Evolutionary conservation across 1,140 invertebrate species (phyloP), one percentile per base, ranked within the genome.

Genomic region (Zaprionus africanus): DNA sequence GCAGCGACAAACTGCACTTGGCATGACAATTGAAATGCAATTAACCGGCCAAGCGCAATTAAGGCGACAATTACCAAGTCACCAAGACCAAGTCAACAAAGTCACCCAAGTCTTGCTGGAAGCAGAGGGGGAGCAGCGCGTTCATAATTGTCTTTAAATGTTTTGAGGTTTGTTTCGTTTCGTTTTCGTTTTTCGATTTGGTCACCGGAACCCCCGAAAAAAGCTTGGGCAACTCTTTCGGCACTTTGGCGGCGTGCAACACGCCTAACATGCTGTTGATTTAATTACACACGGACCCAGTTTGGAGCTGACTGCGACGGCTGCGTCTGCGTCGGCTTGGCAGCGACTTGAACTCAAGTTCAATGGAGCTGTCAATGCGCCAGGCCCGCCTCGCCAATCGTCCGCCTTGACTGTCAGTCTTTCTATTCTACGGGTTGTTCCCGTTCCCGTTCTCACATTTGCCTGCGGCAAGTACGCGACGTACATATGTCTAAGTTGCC

Each of bases 21-120:
- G 78, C 83, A 87, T 88, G 84, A 87, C 83, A 87, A 87, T 88
- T 87, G 83, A 87, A 87, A 81, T 84, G 84, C 83, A 87, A 87
- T 87, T 87, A 87, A 88, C 78, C 84, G 83, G 83, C 66, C 81
- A 84, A 88, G 81, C 70, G 81, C 83, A 88, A 88, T 87, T 87
- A 87, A 87, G 70, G 54, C 67, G 61, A 87, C 83, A 88, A 81
- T 87, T 87, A 87, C 70, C 82, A 46, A 71, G 73, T 70, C 79
- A 81, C 69, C 63, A 61, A 46, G 58, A 56, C 17, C 51, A 5
- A 13, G 19, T 49, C 43, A 43, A 36, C 71, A 76, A 49, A 71
- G 73, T 76, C 81, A 83, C 71, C 79, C 75, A 70, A 74, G 69
- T 58, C 71, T 51, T 34, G 31, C 3, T 2, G 3, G 9, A 9